Evolutionary conservation across 2,888 invertebrate species (phyloP).

Genomic region (Apeira syringaria): DNA sequence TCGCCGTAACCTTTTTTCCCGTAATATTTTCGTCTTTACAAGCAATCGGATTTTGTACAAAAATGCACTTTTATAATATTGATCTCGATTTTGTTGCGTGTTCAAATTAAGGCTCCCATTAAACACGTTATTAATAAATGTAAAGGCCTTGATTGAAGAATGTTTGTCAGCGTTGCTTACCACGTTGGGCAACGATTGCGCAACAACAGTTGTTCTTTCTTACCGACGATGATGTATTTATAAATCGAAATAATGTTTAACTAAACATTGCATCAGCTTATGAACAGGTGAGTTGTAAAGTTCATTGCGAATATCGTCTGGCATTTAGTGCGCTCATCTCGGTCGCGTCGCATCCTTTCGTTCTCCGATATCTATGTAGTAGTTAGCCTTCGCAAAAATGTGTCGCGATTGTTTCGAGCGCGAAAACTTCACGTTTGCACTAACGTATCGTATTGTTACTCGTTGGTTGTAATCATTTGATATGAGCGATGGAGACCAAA

Average conservation of each 20-base stretch:
- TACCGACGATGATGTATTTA: conserved; percentile 43
- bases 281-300: conserved; percentile 48
- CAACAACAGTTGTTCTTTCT: conserved; percentile 37
- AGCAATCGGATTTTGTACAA: conserved; percentile 12
- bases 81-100: conserved; percentile 14
- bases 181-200: conserved; percentile 51
- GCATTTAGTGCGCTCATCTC: conserved; percentile 67
- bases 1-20: conserved; percentile 43
- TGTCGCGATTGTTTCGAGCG: conserved; percentile 51
- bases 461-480: conserved; percentile 49
- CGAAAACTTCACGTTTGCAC: conserved; percentile 27
- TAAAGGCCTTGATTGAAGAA: conserved; percentile 54
- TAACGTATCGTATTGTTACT: conserved; percentile 50
- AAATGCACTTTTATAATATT: conserved; percentile 14
- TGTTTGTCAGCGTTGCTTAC: conserved; percentile 39
- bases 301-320: conserved; percentile 60
- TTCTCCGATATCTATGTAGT: conserved; percentile 40
- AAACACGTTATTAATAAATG: conserved; percentile 47
- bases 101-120: conserved; percentile 43
- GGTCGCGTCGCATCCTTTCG: conserved; percentile 67
- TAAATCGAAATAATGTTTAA: conserved; percentile 22
- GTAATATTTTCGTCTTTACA: conserved; percentile 24
- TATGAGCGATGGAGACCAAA: conserved; percentile 60
- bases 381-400: conserved; percentile 70
- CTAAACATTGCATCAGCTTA: conserved; percentile 30